Evolutionary conservation across 2,113 vertebrate genomes (phyloP), one percentile per base, ranked within the genome.

Genomic region (Pseudorhombus dupliciocellatus): DNA sequence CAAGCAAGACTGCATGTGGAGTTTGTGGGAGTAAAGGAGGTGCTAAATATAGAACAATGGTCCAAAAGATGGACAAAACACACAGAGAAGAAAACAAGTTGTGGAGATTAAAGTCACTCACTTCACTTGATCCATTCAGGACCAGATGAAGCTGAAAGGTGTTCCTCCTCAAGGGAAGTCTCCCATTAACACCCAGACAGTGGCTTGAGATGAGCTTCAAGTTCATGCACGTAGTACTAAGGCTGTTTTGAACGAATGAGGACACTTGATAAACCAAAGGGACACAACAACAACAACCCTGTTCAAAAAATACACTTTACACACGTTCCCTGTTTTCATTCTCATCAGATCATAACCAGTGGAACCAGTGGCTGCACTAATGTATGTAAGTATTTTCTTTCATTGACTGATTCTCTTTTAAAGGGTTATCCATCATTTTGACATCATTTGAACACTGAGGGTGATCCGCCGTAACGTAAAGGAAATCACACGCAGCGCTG

Each of bases 161-260:
- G 77, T 68, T 68, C 46, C 53, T 62, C 53, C 82, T 67, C 26
- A 7, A 66, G 77, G 86, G 74, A 87, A 54, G 70, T 46, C 31
- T 21, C 79, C 80, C 87, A 86, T 89, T 88, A 88, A 86, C 84
- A 89, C 84, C 81, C 30, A 1, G 7, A 54, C 57, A 65, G 55
- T 26, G 65, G 26, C 59, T 21, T 42, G 34, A 65, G 54, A 22
- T 51, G 20, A 31, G 50, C 42, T 70, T 70, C 77, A 84, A 67
- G 83, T 77, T 59, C 30, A 7, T 46, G 59, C 70, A 73, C 76
- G 69, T 53, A 70, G 60, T 54, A 46, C 56, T n/a, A 50, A 62
- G 42, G 61, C 59, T 53, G 26, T 28, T 62, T 62, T 37, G 59
- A 64, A 20, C 46, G 7, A 48, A 2, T 18, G 25, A 8, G 21